Percentiles rank a stretch among this genome's conserved stretches.
These are phyloP conservation scores for Phlogophora meticulosa DNA, from an alignment of 2,888 invertebrate genomes.

Conservation along the genomic window DNA sequence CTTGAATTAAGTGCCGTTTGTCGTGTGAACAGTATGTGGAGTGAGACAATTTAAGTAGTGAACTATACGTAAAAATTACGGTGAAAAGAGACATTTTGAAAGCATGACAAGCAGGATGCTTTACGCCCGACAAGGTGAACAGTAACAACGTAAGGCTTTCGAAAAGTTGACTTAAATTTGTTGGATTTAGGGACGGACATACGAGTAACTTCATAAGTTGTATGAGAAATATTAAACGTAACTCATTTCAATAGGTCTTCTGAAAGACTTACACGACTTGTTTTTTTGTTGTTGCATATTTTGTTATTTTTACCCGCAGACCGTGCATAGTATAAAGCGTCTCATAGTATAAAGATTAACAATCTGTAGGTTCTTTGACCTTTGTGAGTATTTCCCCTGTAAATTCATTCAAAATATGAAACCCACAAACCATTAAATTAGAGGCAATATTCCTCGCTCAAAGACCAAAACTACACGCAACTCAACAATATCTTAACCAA, in stretches of 20 bases:
- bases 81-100: constrained; percentile 66
- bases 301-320: too few relatives aligned
- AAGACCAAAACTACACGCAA: constrained; percentile 4
- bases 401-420: too few relatives aligned
- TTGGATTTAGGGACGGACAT: not conserved
- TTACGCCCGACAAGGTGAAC: not conserved
- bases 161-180: not conserved
- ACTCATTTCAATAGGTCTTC: too few relatives aligned
- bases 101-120: constrained; percentile 38
- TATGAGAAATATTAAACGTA: too few relatives aligned
- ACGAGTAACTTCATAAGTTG: not conserved
- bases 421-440: not conserved
- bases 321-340: too few relatives aligned
- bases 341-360: too few relatives aligned
- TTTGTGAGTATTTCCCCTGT: too few relatives aligned
- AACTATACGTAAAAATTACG: constrained; percentile 64
- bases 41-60: constrained; percentile 65
- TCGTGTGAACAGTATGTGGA: constrained; percentile 69
- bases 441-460: not conserved
- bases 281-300: too few relatives aligned
- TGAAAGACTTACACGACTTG: too few relatives aligned
- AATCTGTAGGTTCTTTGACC: too few relatives aligned
- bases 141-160: not conserved
- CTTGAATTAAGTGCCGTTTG: constrained; percentile 64
- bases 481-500: constrained; percentile 20